These are phyloP conservation scores for Brachionus rotundiformis DNA, from an alignment of 1,140 invertebrate species.

Conservation along the genomic window DNA sequence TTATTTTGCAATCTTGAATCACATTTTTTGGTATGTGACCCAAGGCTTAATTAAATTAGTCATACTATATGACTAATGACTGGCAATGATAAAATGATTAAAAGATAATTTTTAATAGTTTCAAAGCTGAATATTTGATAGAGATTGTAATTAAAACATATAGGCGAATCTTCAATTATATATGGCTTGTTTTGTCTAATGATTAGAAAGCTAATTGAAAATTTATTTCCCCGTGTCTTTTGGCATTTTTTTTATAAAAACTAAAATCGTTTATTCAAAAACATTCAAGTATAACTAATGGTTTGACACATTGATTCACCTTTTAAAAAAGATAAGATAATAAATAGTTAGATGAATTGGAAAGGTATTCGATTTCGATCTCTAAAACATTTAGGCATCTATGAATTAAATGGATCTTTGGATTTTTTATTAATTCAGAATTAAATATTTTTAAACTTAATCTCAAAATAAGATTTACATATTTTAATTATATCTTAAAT, in stretches of 20 bases:
- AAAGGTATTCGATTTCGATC: not conserved
- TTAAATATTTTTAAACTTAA: not conserved
- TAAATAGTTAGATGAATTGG: not conserved
- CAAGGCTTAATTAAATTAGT: not conserved
- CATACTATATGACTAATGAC: not conserved
- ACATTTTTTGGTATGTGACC: not conserved
- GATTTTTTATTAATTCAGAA: not conserved
- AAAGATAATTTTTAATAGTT: not conserved
- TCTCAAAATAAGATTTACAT: not conserved
- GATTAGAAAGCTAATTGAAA: not conserved
- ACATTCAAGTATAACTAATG: constrained; percentile 19
- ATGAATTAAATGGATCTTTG: no score
- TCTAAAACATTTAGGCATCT: not conserved
- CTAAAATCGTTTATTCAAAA: not conserved
- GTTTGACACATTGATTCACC: not conserved
- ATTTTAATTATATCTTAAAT: no score
- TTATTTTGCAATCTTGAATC: not conserved
- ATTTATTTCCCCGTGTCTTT: not conserved
- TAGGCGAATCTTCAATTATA: not conserved
- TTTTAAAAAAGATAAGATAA: constrained; percentile 1
- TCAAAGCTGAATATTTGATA: not conserved
- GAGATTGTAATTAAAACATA: not conserved
- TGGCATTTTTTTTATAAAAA: not conserved
- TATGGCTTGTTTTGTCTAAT: not conserved
- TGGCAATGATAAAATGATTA: not conserved